A percentile compares a stretch with the other conserved stretches of the same genome.
These are phyloP conservation scores for Cygnus buccinator DNA, from an alignment of 2,113 vertebrate species.

Conservation along the genomic window DNA sequence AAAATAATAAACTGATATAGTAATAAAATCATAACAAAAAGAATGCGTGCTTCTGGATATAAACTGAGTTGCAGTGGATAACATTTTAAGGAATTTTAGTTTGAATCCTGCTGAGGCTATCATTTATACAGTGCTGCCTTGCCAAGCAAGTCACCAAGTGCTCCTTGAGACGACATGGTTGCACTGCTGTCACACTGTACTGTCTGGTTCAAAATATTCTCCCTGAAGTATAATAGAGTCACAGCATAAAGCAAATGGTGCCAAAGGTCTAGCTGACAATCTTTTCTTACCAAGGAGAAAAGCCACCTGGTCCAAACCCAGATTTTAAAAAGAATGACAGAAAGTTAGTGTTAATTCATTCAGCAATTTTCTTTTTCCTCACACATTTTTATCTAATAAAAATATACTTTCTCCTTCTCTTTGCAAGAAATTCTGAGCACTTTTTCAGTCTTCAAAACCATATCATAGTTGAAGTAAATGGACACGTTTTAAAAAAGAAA, in stretches of 20 bases:
- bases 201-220: background rate
- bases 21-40: slow-evolving; percentile 45
- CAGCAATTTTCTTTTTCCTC: background rate
- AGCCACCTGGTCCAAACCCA: background rate
- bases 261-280: background rate
- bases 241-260: background rate
- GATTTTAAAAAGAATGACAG: background rate
- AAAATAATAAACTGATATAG: slow-evolving; percentile 30
- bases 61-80: slow-evolving; percentile 13
- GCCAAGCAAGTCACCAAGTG: slow-evolving; percentile 4
- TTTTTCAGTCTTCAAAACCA: background rate
- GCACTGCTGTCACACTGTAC: background rate
- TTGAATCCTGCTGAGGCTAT: slow-evolving; percentile 17
- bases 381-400: background rate
- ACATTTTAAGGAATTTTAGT: background rate
- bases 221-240: background rate
- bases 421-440: background rate
- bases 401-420: background rate
- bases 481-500: background rate
- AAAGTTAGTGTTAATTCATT: background rate
- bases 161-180: background rate
- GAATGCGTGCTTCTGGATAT: background rate
- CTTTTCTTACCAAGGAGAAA: background rate
- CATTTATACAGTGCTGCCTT: background rate
- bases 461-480: background rate